Evolutionary conservation across 2,888 invertebrate genomes (phyloP), one percentile per base, ranked within the genome.

Genomic region (Homarus gammarus): DNA sequence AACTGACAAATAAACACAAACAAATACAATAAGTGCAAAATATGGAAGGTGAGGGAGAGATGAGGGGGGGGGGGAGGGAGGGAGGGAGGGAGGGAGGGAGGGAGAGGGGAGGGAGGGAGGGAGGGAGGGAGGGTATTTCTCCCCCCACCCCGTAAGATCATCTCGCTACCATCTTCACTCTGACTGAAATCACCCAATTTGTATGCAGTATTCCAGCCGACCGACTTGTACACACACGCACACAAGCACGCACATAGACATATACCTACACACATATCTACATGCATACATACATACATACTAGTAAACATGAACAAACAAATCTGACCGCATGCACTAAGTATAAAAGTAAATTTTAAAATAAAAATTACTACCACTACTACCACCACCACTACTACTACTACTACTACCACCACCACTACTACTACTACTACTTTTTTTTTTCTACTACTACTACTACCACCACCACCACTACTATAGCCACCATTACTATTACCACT

Each of bases 131-230:
- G 22, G 31, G 64, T 27, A 64, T 3, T 6, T 31, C 10, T 33
- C 38, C 72, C 18, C 77, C 79, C 36, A 6, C 22, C 56, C 64
- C 81, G 18, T 6, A 36, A 56, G 36, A 56, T 56, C 79, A 79
- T 61, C 81, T 22, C 64, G n/a, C n/a, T n/a, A n/a, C 33, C 56
- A 56, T 81, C 81, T 56, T 81, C 81, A 81, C 64, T 64, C 81
- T 51, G 38, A 36, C 81, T 61, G 38, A 61, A 81, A 81, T 81
- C 81, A 81, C 38, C 61, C 81, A 81, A 81, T 81, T 81, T 81
- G 81, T 81, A 81, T 81, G 81, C 81, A 81, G 38, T 81, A 36
- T 81, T 56, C 61, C 61, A 38, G 38, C 44, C 75, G 75, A 15
- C n/a, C 22, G 27, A 64, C 27, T 27, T 27, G 33, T n/a, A 51